Conservation (phyloP, 2,113 vertebrate species). For the Cervus canadensis region DNA sequence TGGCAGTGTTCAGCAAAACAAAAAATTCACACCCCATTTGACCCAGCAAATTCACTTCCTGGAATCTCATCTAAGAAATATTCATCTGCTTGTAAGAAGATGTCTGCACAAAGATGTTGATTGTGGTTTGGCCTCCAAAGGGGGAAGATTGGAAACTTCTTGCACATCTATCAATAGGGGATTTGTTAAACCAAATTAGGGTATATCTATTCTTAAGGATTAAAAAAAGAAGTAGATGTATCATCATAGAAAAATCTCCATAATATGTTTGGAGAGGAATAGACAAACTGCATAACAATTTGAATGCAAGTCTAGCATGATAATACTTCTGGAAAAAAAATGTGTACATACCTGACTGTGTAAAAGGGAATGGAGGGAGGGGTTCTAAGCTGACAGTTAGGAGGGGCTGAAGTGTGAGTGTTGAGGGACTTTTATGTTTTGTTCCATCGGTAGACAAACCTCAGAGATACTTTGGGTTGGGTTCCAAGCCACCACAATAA, state of each 20-base stretch:
- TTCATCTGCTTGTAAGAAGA: not conserved
- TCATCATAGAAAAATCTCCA: not conserved
- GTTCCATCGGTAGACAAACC: not conserved
- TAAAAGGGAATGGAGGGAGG: not conserved
- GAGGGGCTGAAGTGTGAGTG: not conserved
- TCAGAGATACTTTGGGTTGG: not conserved
- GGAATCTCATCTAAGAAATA: conserved; percentile 33
- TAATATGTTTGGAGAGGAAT: not conserved
- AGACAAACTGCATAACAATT: not conserved
- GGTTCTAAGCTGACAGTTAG: not conserved
- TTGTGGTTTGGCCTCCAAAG: not conserved
- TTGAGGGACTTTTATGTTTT: not conserved
- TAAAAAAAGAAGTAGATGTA: not conserved
- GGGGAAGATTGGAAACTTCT: not conserved
- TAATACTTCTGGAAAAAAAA: not conserved
- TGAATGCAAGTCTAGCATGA: not conserved
- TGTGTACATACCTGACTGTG: not conserved
- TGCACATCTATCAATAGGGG: not conserved
- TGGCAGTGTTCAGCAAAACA: conserved; percentile 35
- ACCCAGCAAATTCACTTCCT: conserved; percentile 31
- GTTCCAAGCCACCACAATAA: not conserved
- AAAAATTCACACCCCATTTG: conserved; percentile 38
- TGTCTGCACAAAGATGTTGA: not conserved
- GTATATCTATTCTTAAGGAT: not conserved
- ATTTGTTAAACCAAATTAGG: not conserved